A percentile compares a stretch with the other conserved stretches of the same genome.
Conservation (phyloP, 2,797 vertebrate genomes). For the Pristis pectinata region DNA sequence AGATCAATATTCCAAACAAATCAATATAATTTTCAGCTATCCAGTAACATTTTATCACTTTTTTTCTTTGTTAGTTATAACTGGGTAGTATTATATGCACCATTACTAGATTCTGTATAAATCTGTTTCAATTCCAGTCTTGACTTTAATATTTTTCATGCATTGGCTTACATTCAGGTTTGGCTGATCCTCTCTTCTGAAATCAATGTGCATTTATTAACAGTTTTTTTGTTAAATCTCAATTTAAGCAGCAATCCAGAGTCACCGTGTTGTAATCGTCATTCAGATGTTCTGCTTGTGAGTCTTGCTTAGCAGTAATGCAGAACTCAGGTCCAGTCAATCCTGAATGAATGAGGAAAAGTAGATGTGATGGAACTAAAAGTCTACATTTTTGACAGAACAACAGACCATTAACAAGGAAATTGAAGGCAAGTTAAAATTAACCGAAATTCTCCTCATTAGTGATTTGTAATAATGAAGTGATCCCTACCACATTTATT, state of each 20-base stretch:
- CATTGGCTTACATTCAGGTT: neutral
- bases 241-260: neutral
- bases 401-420: neutral
- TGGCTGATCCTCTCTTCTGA: neutral
- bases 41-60: neutral
- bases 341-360: neutral
- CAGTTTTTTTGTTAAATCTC: neutral
- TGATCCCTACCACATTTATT: neutral
- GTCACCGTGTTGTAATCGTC: neutral
- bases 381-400: neutral
- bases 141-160: neutral
- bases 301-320: neutral
- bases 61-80: neutral
- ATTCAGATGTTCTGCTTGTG: neutral
- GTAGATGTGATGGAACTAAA: neutral
- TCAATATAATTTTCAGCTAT: neutral
- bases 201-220: conserved; percentile 8
- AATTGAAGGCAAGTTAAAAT: neutral
- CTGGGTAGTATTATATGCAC: too few species aligned
- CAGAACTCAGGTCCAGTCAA: neutral
- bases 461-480: neutral
- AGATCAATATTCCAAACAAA: conserved; percentile 6
- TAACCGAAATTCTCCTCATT: neutral
- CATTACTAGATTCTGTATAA: conserved; percentile 7
- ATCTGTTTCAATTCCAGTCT: neutral